Base-by-base conservation (phyloP, 1,140 invertebrate genomes). In the Cotesia glomerata region DNA sequence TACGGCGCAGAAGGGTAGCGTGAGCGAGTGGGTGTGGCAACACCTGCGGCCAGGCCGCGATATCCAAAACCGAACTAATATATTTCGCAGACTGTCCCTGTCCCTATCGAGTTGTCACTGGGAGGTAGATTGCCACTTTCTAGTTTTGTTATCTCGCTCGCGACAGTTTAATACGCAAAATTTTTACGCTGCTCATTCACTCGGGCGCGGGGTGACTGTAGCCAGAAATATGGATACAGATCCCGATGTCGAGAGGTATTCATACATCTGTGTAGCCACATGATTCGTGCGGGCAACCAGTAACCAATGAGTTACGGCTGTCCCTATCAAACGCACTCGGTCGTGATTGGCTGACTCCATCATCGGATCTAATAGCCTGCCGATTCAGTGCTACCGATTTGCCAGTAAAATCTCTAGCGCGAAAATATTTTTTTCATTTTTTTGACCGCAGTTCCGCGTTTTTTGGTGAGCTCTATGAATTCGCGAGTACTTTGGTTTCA, bases 81-180 rank as follows among this genome's bases (percentile, higher is more conserved):
- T 58, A 69, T 69, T 59, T 39, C 36, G 36, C 13, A 59, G 32
- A 35, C 67, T 59, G 65, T 32, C 56, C 16, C 67, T 59, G 65
- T 32, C 56, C 16, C 54, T 62, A 70, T 70, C 68, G 45, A 61
- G 58, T 70, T 70, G 69, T 64, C 69, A 56, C 16, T 13, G 18
- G 56, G 16, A 14, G 62, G 11, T n/a, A 71, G 39, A 63, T 54
- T 64, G 32, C 32, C 34, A 39, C 9, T 71, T 65, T 59, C 32
- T 16, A 39, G 16, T 71, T 65, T 65, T 59, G 63, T 45, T 72
- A 72, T 72, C 70, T 58, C 63, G 14, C 36, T 11, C 52, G 61
- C 45, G 70, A 72, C 16, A 51, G 70, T 72, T 72, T 72, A 51
- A 72, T 72, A 66, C 63, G 69, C 69, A 66, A 58, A 66, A 72